These are phyloP conservation scores for Phlogophora meticulosa DNA, from an alignment of 2,888 invertebrate genomes.

Conservation along the genomic window DNA sequence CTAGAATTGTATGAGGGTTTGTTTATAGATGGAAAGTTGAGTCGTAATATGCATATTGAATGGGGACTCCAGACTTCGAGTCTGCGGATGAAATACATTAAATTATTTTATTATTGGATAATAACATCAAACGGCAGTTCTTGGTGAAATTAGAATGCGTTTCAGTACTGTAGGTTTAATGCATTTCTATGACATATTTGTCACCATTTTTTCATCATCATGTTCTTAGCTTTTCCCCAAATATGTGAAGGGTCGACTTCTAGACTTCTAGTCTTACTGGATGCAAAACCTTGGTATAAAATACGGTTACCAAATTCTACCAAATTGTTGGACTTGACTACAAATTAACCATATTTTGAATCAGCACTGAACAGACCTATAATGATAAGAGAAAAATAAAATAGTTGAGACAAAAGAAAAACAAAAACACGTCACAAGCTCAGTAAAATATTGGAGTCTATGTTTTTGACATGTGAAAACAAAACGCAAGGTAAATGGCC, in stretches of 20 bases:
- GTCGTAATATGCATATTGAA: constrained; percentile 27
- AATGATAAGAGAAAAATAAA: not conserved
- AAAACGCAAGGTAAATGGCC: constrained; percentile 47
- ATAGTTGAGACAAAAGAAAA: not conserved
- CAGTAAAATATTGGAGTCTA: constrained; percentile 23
- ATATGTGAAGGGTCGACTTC: too few species aligned
- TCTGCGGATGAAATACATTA: not conserved
- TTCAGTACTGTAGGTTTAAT: not conserved
- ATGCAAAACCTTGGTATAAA: too few species aligned
- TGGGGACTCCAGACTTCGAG: not conserved
- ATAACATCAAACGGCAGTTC: not conserved
- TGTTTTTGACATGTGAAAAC: constrained; percentile 62
- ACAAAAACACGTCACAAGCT: constrained; percentile 12
- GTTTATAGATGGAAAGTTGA: constrained; percentile 28
- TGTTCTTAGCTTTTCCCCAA: too few species aligned
- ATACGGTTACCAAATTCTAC: too few species aligned
- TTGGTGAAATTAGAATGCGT: not conserved
- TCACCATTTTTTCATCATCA: too few species aligned
- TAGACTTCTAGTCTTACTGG: too few species aligned
- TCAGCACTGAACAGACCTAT: not conserved
- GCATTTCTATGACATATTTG: not conserved
- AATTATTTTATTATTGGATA: not conserved
- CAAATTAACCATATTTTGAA: not conserved
- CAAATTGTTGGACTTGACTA: not conserved
- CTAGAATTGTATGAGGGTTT: constrained; percentile 53